A percentile compares a stretch with the other conserved stretches of the same genome.
Evolutionary conservation across 2,113 vertebrate genomes (phyloP).

Genomic region (Nycticebus coucang): DNA sequence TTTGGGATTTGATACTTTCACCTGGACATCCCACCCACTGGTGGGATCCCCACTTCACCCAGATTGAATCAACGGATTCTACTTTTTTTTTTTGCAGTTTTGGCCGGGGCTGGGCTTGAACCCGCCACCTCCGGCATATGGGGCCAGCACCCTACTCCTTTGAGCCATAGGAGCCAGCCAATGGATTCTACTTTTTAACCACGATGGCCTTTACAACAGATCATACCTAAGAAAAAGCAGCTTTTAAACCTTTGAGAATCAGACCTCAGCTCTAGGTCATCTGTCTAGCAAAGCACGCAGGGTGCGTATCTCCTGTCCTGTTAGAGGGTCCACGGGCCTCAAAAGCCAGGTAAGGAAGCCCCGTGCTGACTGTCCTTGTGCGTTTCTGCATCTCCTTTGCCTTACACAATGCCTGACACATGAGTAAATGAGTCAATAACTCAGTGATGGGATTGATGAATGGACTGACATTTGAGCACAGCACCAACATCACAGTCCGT

Average conservation of each 20-base stretch:
- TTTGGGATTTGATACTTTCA: neutral
- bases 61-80: neutral
- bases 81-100: neutral
- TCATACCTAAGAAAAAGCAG: neutral
- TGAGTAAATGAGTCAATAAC: neutral
- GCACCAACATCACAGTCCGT: neutral
- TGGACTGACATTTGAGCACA: neutral
- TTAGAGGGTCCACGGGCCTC: neutral
- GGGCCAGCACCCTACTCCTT: no score
- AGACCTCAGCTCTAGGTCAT: neutral
- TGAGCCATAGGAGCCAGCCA: no score
- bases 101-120: no score
- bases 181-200: neutral
- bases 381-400: neutral
- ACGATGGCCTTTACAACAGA: neutral
- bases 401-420: neutral
- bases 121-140: no score
- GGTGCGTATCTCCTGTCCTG: neutral
- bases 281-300: neutral
- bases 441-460: neutral
- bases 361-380: neutral
- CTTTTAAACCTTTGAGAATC: neutral
- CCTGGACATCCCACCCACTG: neutral
- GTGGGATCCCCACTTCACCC: neutral
- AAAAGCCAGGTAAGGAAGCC: neutral